Evolutionary conservation across 2,888 invertebrate species (phyloP), one percentile per base, ranked within the genome.

Genomic region (Lasioglossum malachurum): DNA sequence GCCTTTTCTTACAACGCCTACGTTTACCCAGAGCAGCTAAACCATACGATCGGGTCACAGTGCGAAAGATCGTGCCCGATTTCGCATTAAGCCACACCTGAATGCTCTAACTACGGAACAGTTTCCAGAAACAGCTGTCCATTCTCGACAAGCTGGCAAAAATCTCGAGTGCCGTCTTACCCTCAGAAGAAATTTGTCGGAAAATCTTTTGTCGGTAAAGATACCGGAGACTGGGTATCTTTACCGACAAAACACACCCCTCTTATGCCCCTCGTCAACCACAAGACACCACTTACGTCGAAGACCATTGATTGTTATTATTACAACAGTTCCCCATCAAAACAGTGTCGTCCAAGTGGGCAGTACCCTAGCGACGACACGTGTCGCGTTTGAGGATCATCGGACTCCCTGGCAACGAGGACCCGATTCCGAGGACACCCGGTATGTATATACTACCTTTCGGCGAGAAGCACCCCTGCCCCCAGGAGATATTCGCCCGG

Each of bases 401-500:
- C 64, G 64, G 60, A 27, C 5, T 16, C 31, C 64, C 31, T 16
- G 35, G 67, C 31, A 35, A 67, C 64, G 64, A 35, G 67, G 27
- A 16, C 19, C 19, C 64, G 35, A 10, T 69, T 38, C 69, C 10
- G 10, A 23, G 38, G 23, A 69, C 38, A 69, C 69, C 35, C 69
- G 16, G 23, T 19, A 38, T 35, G 23, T 19, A 38, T 35, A 12
- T 14, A 75, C n/a, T 74, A 57, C 12, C 57, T n/a, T 84, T 74
- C 46, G 57, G 69, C 38, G 49, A 78, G 41, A 74, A 41, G 12
- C 46, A 16, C 49, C 46, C 67, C 14, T 3, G 35, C 64, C 72
- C 27, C 35, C 7, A 49, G 14, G 64, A 80, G 69, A 86, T 23
- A 57, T 86, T 79, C 76, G 64, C 74, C 82, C 69, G 49, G 75